Evolutionary conservation across 1,140 invertebrate genomes (phyloP), one percentile per base, ranked within the genome.

Genomic region (Phortica variegata): DNA sequence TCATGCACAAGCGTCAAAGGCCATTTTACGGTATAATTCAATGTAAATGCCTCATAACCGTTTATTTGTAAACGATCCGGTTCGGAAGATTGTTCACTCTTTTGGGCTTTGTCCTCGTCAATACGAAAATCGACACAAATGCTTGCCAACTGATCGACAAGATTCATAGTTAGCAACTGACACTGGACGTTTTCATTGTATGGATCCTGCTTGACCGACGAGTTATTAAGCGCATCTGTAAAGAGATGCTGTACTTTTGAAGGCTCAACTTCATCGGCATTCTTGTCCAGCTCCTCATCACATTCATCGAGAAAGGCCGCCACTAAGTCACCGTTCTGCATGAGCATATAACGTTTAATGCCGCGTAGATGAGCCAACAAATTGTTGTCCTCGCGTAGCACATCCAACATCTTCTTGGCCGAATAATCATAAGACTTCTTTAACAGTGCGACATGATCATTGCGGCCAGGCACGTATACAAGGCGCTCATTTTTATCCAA

Each of bases 1-100:
- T 63, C 49, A 0, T 68, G 37, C 6, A 68, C 39, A 33, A 68
- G 32, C 23, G 54, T 68, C 2, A 63, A 12, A 3, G 63, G 63
- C 63, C 63, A 68, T 5, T 63, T 51, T 18, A 49, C 18, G 5
- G 52, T 39, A 18, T 68, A 68, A 7, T 38, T 36, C 29, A 68
- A 17, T 1, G 54, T 26, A 1, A 68, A 23, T 0, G 52, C 40
- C 38, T 68, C 63, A 13, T 51, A 68, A 17, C 57, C 63, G 16
- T n/a, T 40, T 0, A 63, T 32, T 2, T 29, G 12, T 0, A 31
- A 21, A 18, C 16, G 5, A 0, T 45, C 43, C 3, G 18, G 9
- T 3, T 53, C 39, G 9, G 38, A 23, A 15, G 21, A 15, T 7
- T 26, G 23, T 1, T 42, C 31, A 12, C 26, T 31, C 32, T n/a